Percentiles rank a stretch among this genome's conserved stretches.
phyloP scores from a whole-genome alignment of 2,113 vertebrate species.

The Oncorhynchus masou region DNA sequence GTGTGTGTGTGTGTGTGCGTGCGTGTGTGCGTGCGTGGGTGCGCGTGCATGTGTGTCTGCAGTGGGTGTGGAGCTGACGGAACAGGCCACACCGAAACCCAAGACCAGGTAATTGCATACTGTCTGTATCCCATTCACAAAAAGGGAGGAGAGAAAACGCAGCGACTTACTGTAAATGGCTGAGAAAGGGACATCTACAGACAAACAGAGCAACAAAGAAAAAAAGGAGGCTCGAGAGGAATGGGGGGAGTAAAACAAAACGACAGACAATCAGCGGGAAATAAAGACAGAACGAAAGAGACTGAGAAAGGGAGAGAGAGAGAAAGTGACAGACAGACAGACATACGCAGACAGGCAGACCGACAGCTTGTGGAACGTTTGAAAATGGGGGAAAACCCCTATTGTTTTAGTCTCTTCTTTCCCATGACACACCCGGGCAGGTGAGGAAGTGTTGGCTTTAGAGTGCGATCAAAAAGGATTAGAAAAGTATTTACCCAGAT shows the following conservation, averaged over 20 bases:
- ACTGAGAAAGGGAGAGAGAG: not conserved
- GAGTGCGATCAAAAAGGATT: constrained; percentile 63
- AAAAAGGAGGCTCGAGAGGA: not conserved
- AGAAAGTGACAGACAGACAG: constrained; percentile 12
- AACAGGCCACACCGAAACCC: constrained; percentile 67
- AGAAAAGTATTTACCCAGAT: constrained; percentile 67
- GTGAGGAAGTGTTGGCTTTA: constrained; percentile 72
- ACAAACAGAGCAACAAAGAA: constrained; percentile 12
- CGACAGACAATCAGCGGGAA: not conserved
- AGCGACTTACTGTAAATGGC: constrained; percentile 3
- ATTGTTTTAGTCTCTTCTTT: constrained; percentile 33
- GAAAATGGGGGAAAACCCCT: not conserved
- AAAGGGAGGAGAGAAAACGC: constrained; percentile 32
- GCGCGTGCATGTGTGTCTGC: not conserved
- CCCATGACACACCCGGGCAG: constrained; percentile 61
- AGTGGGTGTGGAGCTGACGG: constrained; percentile 66
- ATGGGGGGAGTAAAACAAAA: not conserved
- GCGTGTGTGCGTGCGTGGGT: constrained; percentile 19
- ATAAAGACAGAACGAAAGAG: not conserved
- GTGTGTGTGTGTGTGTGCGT: constrained; percentile 40
- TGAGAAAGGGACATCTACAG: not conserved
- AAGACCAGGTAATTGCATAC: constrained; percentile 70
- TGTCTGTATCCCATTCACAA: constrained; percentile 63
- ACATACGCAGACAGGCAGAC: not conserved
- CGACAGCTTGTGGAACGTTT: not conserved